A percentile compares a stretch with the other conserved stretches of the same genome.
phyloP scores from a whole-genome alignment of 2,797 vertebrate genomes.

The Rhinatrema bivittatum region DNA sequence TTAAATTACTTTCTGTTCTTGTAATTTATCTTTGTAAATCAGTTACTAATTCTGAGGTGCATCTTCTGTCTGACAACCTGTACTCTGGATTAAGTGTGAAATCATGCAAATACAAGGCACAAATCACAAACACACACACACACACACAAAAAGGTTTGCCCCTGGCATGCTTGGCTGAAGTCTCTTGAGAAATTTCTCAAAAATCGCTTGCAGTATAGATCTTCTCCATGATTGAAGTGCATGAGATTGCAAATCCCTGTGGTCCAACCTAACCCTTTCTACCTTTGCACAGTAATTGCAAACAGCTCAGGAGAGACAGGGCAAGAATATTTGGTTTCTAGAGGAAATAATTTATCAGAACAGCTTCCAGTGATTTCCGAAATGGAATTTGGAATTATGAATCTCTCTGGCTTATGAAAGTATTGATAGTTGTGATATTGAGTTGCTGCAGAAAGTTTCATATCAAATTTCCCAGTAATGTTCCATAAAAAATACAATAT shows the following conservation, averaged over 20 bases:
- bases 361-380: constrained; percentile 15
- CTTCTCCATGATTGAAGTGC: constrained; percentile 9
- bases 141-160: constrained; percentile 4
- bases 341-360: constrained; percentile 23
- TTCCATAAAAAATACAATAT: neutral
- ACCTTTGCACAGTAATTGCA: constrained; percentile 1
- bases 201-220: constrained; percentile 12
- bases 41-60: constrained; percentile 29
- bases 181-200: constrained; percentile 23
- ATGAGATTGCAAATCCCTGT: constrained; percentile 8
- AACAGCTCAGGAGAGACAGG: constrained; percentile 7
- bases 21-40: constrained; percentile 11
- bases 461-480: neutral
- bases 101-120: constrained; percentile 24
- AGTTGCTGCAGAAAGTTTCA: constrained; percentile 1
- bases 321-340: constrained; percentile 10
- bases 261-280: constrained; percentile 9
- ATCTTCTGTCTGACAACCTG: constrained; percentile 13
- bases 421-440: constrained; percentile 5
- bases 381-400: constrained; percentile 11
- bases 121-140: no score
- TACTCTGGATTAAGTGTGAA: constrained; percentile 18
- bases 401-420: constrained; percentile 9
- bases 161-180: constrained; percentile 5
- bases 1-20: constrained; percentile 18